Evolutionary conservation across 2,113 vertebrate genomes (phyloP), one percentile per base, ranked within the genome.

Genomic region (Chaetura pelagica): DNA sequence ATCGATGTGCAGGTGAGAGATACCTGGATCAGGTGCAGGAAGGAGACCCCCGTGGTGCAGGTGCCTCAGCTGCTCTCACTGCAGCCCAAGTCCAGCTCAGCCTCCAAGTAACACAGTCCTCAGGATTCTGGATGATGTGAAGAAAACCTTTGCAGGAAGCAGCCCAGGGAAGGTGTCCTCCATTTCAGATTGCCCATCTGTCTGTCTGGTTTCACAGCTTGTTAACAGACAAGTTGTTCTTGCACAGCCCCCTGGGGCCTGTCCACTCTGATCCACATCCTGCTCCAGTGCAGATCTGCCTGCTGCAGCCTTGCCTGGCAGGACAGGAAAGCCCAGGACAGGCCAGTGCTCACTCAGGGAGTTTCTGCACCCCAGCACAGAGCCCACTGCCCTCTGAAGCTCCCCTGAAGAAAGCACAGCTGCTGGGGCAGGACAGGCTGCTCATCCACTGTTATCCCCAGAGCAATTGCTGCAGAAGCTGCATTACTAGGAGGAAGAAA

Each of bases 31-130:
- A 26, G 46, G 5, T 27, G 55, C 35, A 24, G 9, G 26, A 44
- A 44, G 73, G 68, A 49, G 46, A 40, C 10, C 23, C 0, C 1
- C 0, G 19, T 0, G 34, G 22, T 14, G 6, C 17, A 7, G 46
- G n/a, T n/a, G 49, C 59, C 49, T 66, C 87, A 4, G 46, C 59
- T 9, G 21, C 79, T 52, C 29, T 42, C 3, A 0, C 51, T 26
- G 84, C 76, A 68, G 54, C 55, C 78, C 1, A 1, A 8, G 27
- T 15, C 55, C 35, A 27, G 2, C 2, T 48, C 55, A 1, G 55
- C 0, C 4, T 6, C 54, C 1, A 4, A 32, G 72, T 38, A 32
- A 0, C 59, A 46, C 29, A 10, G 17, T 1, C 44, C 38, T 40
- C 49, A 5, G 2, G 49, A 59, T 9, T 24, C 54, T 0, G 72